Evolutionary conservation across 2,888 invertebrate species (phyloP).

Genomic region (Tetranychus piercei): DNA sequence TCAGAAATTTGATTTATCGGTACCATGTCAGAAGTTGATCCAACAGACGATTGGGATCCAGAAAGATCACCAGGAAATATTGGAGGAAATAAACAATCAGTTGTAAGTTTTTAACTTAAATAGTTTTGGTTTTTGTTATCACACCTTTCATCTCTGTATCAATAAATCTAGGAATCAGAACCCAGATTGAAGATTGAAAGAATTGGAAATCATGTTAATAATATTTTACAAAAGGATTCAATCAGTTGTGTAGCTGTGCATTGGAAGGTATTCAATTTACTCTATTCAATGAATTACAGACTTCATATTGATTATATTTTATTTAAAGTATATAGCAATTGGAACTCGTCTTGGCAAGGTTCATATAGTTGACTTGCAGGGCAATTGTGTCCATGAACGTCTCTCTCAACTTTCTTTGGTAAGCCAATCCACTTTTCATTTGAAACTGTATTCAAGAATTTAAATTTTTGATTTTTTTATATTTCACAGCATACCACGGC

Average conservation of each 20-base stretch:
- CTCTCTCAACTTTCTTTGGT: not conserved
- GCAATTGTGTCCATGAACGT: slow-evolving; percentile 49
- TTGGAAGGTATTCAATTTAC: slow-evolving; percentile 46
- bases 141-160: no score
- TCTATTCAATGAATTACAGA: not conserved
- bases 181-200: slow-evolving; percentile 80
- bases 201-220: slow-evolving; percentile 64
- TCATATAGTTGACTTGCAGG: slow-evolving; percentile 75
- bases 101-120: not conserved
- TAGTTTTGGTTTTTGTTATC: no score
- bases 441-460: slow-evolving; percentile 9
- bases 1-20: not conserved
- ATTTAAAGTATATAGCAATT: slow-evolving; percentile 57
- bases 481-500: slow-evolving; percentile 54
- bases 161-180: slow-evolving; percentile 29
- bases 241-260: slow-evolving; percentile 84
- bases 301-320: slow-evolving; percentile 14
- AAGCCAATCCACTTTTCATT: not conserved
- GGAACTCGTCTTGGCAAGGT: slow-evolving; percentile 82
- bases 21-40: not conserved
- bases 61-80: not conserved
- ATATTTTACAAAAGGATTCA: slow-evolving; percentile 62
- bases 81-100: not conserved
- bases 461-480: slow-evolving; percentile 4
- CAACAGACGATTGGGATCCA: not conserved